Evolutionary conservation across 2,113 vertebrate genomes (phyloP), one percentile per base, ranked within the genome.

Genomic region (Hydropotes inermis): DNA sequence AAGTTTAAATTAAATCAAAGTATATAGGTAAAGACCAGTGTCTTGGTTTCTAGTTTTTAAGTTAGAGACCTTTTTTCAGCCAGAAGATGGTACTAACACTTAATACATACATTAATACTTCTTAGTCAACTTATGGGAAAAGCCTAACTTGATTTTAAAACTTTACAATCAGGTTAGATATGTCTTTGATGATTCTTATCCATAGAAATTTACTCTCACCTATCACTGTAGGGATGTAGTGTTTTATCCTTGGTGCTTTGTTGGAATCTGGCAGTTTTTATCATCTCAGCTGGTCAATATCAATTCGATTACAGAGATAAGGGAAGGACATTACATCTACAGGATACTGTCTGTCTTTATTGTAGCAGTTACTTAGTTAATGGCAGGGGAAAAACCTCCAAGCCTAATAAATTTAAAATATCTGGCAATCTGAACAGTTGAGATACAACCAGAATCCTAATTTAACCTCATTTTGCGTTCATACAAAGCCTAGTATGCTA

Each of bases 361-460:
- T 88, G 16, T 55, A 54, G n/a, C 39, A 47, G 16, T 52, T 58
- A 47, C 58, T 89, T 61, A 74, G 70, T 58, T 55, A 81, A 47
- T 33, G 9, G 52, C 60, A 15, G 13, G 28, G 39, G 57, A 10
- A 61, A 95, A 90, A 81, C 1, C 14, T 85, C 43, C 21, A 50
- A 60, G 7, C 13, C 58, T 90, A 86, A 88, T 76, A 85, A 87
- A 87, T 94, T 87, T 61, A 67, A 97, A 92, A n/a, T 90, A 94
- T 11, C 85, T 52, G 25, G 36, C 43, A 95, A 91, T 83, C 27
- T 85, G 23, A 57, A 74, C 43, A 83, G 47, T 79, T 83, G 33
- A 97, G 95, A 95, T 60, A 74, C 16, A 93, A 92, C 61, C 54
- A 47, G 39, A 76, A 86, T 97, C 76, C 25, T 86, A 97, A 92